Percentiles rank a stretch among this genome's conserved stretches.
Conservation (phyloP, 30 jellyfish, hydroid and myxozoan genomes). For the Nemopilema nomurai region DNA sequence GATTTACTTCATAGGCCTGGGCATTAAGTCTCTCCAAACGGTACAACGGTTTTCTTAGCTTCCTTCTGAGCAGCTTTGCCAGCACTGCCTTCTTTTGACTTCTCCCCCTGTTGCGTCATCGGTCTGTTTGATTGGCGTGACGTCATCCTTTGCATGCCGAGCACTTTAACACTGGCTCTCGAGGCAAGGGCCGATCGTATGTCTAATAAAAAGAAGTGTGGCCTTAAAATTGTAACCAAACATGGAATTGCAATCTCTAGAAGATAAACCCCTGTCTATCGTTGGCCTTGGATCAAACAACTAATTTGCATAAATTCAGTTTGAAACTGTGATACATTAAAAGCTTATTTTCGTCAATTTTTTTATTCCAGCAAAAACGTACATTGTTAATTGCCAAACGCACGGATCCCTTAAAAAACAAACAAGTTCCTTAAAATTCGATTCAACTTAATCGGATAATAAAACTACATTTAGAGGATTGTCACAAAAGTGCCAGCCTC, state of each 20-base stretch:
- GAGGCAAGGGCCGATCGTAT: conserved; percentile 59
- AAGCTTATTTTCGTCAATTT: too few relatives aligned
- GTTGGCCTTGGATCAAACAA: too few relatives aligned
- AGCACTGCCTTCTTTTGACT: conserved; percentile 1
- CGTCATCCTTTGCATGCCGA: conserved; percentile 29
- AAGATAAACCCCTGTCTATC: not conserved
- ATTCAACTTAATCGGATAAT: too few relatives aligned
- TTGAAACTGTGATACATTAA: too few relatives aligned
- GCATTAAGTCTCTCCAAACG: conserved; percentile 34
- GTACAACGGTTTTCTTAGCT: conserved; percentile 27
- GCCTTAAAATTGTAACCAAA: not conserved
- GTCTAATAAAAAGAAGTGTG: conserved; percentile 5
- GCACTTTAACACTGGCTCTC: conserved; percentile 47
- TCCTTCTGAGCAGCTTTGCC: conserved; percentile 1
- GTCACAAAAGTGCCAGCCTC: too few relatives aligned
- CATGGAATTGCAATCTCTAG: not conserved
- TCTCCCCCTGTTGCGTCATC: conserved; percentile 42
- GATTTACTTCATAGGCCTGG: not conserved
- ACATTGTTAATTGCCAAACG: too few relatives aligned
- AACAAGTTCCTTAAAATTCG: too few relatives aligned
- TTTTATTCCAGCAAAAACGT: too few relatives aligned
- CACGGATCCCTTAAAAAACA: too few relatives aligned
- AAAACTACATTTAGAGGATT: too few relatives aligned
- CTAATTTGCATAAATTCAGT: too few relatives aligned
- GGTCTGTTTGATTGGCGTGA: conserved; percentile 34